Evolutionary conservation across 2,113 vertebrate genomes (phyloP), one percentile per base, ranked within the genome.

Genomic region (Spea bombifrons): DNA sequence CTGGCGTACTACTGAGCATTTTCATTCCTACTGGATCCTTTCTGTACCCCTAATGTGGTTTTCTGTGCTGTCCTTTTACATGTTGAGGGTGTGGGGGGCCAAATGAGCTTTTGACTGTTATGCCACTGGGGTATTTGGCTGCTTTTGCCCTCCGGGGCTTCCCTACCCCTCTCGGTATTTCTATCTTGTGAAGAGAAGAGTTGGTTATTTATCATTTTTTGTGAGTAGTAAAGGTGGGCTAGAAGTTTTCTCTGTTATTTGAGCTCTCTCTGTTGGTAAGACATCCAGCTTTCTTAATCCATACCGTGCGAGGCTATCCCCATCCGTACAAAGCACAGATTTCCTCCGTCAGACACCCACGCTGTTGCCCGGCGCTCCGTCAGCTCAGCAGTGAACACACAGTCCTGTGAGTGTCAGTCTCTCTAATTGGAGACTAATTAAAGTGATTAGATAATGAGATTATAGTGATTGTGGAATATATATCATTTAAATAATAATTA

Each of bases 401-500:
- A 45, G 71, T n/a, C 8, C 57, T 71, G 66, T 69, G 30, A 55
- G 74, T 67, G 67, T 78, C 75, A 70, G 57, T 71, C 46, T 52
- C 53, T 50, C 15, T 78, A 78, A 78, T 71, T 71, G 57, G 67
- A 12, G 75, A 78, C 67, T 71, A 78, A 78, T 78, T 78, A 78
- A 78, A 71, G 67, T 13, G 75, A 70, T 78, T 78, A 78, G 67
- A 78, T 78, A 78, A 71, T 64, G 75, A 52, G 75, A 78, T 78
- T 78, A 71, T 50, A 78, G 67, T 50, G 52, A 76, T 68, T 57
- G 15, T 76, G n/a, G 75, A 78, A 78, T 78, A 78, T 30, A 30
- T 78, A 71, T 78, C 67, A 78, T 78, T 78, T 61, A 70, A 78
- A 78, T 78, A 78, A 63, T 78, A 78, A 78, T 78, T 63, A 78